Evolutionary conservation across 2,797 vertebrate genomes (phyloP).

Genomic region (Anomalospiza imberbis): DNA sequence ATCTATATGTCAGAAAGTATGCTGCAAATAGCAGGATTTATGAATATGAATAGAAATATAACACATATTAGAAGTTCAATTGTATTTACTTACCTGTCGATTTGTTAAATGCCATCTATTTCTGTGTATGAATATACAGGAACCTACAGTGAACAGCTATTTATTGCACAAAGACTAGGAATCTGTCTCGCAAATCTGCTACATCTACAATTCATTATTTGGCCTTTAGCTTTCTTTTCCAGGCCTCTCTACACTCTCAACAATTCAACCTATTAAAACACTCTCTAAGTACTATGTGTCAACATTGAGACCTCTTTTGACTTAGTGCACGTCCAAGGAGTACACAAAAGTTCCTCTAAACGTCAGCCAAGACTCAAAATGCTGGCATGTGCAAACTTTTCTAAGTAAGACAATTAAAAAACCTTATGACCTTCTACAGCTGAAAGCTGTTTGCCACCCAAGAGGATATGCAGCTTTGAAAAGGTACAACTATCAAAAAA

Average conservation of each 20-base stretch:
- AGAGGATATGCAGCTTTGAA: rapidly evolving
- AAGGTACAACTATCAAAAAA: not conserved
- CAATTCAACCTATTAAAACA: not conserved
- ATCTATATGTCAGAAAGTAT: not conserved
- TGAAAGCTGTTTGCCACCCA: not conserved
- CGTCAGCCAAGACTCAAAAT: not conserved
- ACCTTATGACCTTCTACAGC: not conserved
- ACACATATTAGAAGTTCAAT: not conserved
- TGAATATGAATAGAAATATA: not conserved
- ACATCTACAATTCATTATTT: not conserved
- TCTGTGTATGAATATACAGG: not conserved
- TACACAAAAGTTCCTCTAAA: not conserved
- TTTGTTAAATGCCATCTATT: not conserved
- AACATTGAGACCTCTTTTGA: not conserved
- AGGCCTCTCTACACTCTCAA: not conserved
- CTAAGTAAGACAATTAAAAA: not conserved
- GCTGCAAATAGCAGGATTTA: not conserved
- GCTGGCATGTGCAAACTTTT: not conserved
- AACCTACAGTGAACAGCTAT: not conserved
- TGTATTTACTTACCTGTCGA: not conserved
- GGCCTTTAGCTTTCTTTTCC: not conserved
- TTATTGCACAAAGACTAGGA: not conserved
- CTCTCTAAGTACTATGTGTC: rapidly evolving
- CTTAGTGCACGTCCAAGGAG: not conserved
- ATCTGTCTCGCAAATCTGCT: not conserved